Evolutionary conservation across 2,113 vertebrate genomes (phyloP).

Genomic region (Meriones unguiculatus): DNA sequence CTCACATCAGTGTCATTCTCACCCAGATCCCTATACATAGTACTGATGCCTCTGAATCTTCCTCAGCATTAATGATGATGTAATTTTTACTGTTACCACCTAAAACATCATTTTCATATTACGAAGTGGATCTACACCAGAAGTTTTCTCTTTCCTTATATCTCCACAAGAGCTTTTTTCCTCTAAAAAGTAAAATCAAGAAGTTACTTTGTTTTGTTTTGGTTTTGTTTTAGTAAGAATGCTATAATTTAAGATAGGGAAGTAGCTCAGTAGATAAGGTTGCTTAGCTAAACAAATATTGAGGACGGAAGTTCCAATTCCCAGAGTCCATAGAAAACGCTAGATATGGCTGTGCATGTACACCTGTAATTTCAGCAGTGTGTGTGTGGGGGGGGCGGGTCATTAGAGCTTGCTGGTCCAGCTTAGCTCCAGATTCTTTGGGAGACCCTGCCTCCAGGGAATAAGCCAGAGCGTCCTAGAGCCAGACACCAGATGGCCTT

Average conservation of each 20-base stretch:
- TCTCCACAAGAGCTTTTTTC: not conserved
- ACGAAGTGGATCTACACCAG: not conserved
- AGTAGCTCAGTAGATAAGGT: not conserved
- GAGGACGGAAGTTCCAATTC: not conserved
- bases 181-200: slow-evolving; percentile 7
- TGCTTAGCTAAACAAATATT: not conserved
- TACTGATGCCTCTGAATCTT: not conserved
- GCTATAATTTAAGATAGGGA: not conserved
- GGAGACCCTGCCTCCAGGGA: too few species aligned
- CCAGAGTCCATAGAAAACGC: not conserved
- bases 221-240: not conserved
- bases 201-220: not conserved
- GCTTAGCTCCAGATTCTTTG: not conserved
- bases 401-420: not conserved
- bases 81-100: not conserved
- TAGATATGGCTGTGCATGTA: not conserved
- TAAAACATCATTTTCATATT: slow-evolving; percentile 19
- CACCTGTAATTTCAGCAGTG: not conserved
- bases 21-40: not conserved
- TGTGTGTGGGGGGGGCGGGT: too few species aligned
- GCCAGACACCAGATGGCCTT: too few species aligned
- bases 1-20: not conserved
- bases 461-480: not conserved
- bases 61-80: not conserved
- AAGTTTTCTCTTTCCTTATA: not conserved